A percentile compares a stretch with the other conserved stretches of the same genome.
phyloP scores from a whole-genome alignment of 2,888 invertebrate species.

The Crioceris asparagi region DNA sequence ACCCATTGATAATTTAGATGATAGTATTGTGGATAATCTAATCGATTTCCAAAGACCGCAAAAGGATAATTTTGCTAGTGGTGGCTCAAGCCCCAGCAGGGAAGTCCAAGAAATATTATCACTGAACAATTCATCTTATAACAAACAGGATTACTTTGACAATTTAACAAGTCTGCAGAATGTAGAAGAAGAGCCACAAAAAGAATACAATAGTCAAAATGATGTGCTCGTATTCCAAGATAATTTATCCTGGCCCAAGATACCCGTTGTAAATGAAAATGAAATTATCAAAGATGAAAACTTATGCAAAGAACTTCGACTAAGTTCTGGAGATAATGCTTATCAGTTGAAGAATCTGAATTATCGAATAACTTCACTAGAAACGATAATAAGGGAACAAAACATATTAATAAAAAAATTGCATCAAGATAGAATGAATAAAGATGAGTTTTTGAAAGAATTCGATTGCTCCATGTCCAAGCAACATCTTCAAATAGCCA shows the following conservation, averaged over 20 bases:
- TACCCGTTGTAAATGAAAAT: constrained; percentile 24
- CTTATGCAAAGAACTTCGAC: constrained; percentile 13
- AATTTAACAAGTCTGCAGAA: constrained; percentile 27
- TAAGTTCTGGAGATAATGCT: constrained; percentile 18
- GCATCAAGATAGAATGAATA: constrained; percentile 28
- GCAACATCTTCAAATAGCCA: constrained; percentile 34
- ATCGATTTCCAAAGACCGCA: constrained; percentile 30
- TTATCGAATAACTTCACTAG: constrained; percentile 29
- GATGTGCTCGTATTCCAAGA: constrained; percentile 15
- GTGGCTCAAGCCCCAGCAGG: constrained; percentile 81
- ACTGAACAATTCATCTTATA: constrained; percentile 42
- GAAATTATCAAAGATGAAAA: constrained; percentile 23
- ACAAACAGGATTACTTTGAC: constrained; percentile 32
- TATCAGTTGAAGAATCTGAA: constrained; percentile 29
- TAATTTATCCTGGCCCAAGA: constrained; percentile 25
- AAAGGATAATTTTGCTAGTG: constrained; percentile 51
- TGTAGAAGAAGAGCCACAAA: constrained; percentile 20
- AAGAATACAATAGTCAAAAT: constrained; percentile 16
- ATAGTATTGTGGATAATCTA: constrained; percentile 25
- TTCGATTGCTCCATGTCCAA: constrained; percentile 33
- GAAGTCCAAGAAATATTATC: constrained; percentile 84
- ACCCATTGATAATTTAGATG: constrained; percentile 16
- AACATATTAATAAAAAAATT: constrained; percentile 30
- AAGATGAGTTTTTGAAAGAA: constrained; percentile 30
- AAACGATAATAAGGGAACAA: constrained; percentile 32